Evolutionary conservation across 2,113 vertebrate genomes (phyloP), one percentile per base, ranked within the genome.

Genomic region (Polypterus bichir): DNA sequence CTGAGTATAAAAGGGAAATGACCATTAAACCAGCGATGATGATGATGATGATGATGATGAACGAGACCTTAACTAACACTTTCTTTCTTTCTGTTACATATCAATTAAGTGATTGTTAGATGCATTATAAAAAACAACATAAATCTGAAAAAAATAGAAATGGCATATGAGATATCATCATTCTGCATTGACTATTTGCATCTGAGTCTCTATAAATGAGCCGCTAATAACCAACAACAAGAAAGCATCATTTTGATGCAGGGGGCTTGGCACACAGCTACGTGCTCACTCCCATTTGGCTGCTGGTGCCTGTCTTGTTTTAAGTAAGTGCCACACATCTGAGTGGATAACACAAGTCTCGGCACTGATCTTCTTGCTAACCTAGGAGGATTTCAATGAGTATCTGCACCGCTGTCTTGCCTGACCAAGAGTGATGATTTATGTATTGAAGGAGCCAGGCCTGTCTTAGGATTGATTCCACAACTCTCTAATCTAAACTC

Each of bases 381-480:
- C 54, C 60, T 27, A 4, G 9, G 3, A 46, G 62, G 49, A 56
- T 62, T 27, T 54, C 48, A 55, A 52, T 48, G 11, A 3, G 4
- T 47, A 7, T 46, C 5, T 6, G 9, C 45, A 53, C 44, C 10
- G 56, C n/a, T 54, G 10, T 46, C 54, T 27, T 6, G 6, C 46
- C 49, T 45, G 48, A 55, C 66, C 53, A 52, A 60, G 65, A 71
- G 47, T 65, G 69, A 66, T 74, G 71, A 76, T 76, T 74, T 75
- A 79, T 72, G 63, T 68, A 67, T 76, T 66, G 49, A 66, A 76
- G 63, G 47, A 11, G 47, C 5, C n/a, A 4, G 9, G n/a, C 48
- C 44, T 55, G 59, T 57, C 64, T 58, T 52, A 59, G 52, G 59
- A 65, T 49, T 4, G 53, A 47, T 65, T 53, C 47, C 59, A 52